These are phyloP conservation scores for Lymantria monacha DNA, from an alignment of 2,888 invertebrate genomes.

Conservation along the genomic window DNA sequence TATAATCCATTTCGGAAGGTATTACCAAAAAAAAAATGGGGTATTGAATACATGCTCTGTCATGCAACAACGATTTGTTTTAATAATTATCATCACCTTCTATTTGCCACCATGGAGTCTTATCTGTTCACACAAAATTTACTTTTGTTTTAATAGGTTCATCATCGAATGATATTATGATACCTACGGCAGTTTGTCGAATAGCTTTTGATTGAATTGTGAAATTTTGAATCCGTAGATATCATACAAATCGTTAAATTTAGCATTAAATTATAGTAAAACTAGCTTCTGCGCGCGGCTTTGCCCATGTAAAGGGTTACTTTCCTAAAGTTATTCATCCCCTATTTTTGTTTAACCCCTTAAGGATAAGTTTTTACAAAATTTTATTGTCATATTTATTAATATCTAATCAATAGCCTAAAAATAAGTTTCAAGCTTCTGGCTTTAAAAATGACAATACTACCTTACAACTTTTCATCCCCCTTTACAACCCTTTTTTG, in stretches of 20 bases:
- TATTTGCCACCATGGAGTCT: slow-evolving; percentile 72
- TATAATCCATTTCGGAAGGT: not conserved
- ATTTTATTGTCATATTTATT: too few species aligned
- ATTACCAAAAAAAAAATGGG: not conserved
- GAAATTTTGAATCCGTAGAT: slow-evolving; percentile 12
- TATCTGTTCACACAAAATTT: slow-evolving; percentile 59
- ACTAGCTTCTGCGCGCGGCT: too few species aligned
- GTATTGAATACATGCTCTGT: slow-evolving; percentile 18
- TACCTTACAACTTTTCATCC: too few species aligned
- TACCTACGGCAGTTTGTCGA: slow-evolving; percentile 8
- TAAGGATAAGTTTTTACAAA: too few species aligned
- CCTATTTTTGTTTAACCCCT: too few species aligned
- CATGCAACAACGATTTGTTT: slow-evolving; percentile 26
- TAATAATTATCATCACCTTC: slow-evolving; percentile 61
- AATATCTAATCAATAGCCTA: too few species aligned
- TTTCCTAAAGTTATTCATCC: too few species aligned
- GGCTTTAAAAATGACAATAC: too few species aligned
- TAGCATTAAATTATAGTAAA: too few species aligned
- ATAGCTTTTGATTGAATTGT: not conserved
- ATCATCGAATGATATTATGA: slow-evolving; percentile 6
- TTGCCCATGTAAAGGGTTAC: too few species aligned
- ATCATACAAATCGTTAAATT: slow-evolving; percentile 3
- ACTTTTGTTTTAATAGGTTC: slow-evolving; percentile 3
- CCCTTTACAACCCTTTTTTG: too few species aligned
- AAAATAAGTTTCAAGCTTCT: too few species aligned